A percentile compares a stretch with the other conserved stretches of the same genome.
These are phyloP conservation scores for Scatophagus argus DNA, from an alignment of 2,113 vertebrate species.

Conservation along the genomic window DNA sequence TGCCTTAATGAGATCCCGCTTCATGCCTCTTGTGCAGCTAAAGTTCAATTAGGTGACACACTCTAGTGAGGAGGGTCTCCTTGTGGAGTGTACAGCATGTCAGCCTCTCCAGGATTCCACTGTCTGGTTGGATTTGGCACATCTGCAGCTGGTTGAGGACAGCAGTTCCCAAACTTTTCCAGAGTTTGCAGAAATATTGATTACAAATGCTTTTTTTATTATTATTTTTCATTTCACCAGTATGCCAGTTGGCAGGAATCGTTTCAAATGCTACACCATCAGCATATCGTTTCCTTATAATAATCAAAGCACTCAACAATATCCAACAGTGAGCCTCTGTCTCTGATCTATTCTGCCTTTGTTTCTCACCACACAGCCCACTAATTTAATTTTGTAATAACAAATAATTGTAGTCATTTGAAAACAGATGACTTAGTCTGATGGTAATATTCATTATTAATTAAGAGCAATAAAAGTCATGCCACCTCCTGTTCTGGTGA, in stretches of 20 bases:
- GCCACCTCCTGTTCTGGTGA: background rate
- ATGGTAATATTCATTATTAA: slow-evolving; percentile 26
- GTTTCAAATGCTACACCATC: background rate
- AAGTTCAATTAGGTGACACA: slow-evolving; percentile 64
- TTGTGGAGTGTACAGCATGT: slow-evolving; percentile 11
- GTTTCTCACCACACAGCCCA: background rate
- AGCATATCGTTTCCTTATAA: background rate
- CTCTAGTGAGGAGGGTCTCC: slow-evolving; percentile 30
- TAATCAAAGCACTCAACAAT: background rate
- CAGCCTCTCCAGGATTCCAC: background rate
- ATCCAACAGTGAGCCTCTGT: background rate
- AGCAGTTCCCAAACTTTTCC: too few relatives aligned
- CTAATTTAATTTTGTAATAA: slow-evolving; percentile 15
- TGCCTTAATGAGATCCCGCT: slow-evolving; percentile 60
- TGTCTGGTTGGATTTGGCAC: slow-evolving; percentile 9
- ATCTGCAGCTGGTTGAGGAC: background rate
- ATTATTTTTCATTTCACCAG: too few relatives aligned
- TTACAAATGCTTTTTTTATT: background rate
- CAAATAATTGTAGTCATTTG: slow-evolving; percentile 24
- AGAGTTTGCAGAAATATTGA: background rate
- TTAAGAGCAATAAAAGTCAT: slow-evolving; percentile 12
- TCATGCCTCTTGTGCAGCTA: slow-evolving; percentile 49
- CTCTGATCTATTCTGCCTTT: background rate
- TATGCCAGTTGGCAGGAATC: background rate
- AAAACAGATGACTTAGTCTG: slow-evolving; percentile 31